A percentile compares a stretch with the other conserved stretches of the same genome.
These are phyloP conservation scores for Electrophaes corylata DNA, from an alignment of 2,888 invertebrate genomes.

Conservation along the genomic window DNA sequence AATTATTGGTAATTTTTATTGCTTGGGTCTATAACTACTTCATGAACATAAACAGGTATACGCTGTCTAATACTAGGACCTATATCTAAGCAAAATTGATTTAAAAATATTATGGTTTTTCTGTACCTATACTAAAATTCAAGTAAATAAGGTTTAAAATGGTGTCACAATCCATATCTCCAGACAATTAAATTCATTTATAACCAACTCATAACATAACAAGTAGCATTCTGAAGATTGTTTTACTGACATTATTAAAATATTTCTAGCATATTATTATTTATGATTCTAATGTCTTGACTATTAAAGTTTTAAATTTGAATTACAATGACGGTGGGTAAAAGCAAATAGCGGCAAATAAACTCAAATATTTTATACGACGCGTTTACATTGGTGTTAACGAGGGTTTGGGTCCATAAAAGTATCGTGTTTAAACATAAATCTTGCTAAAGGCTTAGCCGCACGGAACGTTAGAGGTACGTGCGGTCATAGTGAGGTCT, in stretches of 20 bases:
- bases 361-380: slow-evolving; percentile 67
- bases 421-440: slow-evolving; percentile 74
- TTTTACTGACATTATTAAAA: slow-evolving; percentile 25
- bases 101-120: no score
- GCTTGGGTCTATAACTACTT: no score
- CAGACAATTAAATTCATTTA: slow-evolving; percentile 3
- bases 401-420: slow-evolving; percentile 75
- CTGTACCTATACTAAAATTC: no score
- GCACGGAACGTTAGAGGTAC: slow-evolving; percentile 6
- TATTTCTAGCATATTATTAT: slow-evolving; percentile 30
- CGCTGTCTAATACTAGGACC: no score
- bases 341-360: slow-evolving; percentile 61
- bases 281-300: slow-evolving; percentile 32
- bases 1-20: no score
- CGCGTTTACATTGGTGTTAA: slow-evolving; percentile 80
- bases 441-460: slow-evolving; percentile 52
- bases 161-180: background rate
- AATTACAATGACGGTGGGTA: slow-evolving; percentile 67
- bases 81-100: no score
- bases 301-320: slow-evolving; percentile 67
- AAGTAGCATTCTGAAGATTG: slow-evolving; percentile 16
- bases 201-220: slow-evolving; percentile 1
- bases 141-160: background rate
- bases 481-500: background rate
- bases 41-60: no score